Conservation (phyloP, 2,797 vertebrate genomes). For the Naso thynnoides region DNA sequence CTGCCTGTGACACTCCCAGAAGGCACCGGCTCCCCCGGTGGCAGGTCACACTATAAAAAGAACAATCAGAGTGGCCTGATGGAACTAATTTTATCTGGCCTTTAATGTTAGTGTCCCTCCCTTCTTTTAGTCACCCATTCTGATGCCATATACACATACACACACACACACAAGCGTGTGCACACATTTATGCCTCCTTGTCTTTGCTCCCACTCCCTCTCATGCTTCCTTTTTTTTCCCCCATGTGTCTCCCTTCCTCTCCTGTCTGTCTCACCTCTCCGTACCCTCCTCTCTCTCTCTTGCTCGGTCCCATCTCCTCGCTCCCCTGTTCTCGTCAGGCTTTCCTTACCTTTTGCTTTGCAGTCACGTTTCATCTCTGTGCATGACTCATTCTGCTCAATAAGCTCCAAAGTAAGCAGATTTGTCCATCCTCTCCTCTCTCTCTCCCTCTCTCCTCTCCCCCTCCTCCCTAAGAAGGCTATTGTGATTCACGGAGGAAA, state of each 20-base stretch:
- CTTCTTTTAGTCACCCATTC: conserved; percentile 37
- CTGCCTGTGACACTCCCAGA: conserved; percentile 75
- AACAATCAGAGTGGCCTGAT: conserved; percentile 81
- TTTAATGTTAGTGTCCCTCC: conserved; percentile 71
- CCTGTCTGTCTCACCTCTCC: conserved; percentile 65
- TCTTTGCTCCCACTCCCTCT: conserved; percentile 27
- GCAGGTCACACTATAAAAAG: conserved; percentile 83
- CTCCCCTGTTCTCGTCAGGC: conserved; percentile 65
- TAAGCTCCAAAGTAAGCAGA: conserved; percentile 91
- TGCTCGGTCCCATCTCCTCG: conserved; percentile 57
- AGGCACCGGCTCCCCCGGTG: conserved; percentile 76
- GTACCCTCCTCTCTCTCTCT: conserved; percentile 52
- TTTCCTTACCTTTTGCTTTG: conserved; percentile 85
- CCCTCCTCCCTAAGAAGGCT: conserved; percentile 83
- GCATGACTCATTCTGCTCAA: conserved; percentile 89
- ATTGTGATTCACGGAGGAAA: conserved; percentile 88
- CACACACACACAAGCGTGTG: conserved; percentile 1
- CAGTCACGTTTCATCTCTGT: conserved; percentile 86
- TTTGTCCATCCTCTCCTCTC: conserved; percentile 82
- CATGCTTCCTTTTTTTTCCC: conserved; percentile 17
- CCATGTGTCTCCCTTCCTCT: conserved; percentile 36
- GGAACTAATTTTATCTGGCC: conserved; percentile 85
- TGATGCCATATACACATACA: not conserved
- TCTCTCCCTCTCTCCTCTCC: conserved; percentile 31
- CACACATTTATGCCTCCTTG: conserved; percentile 42